A percentile compares a stretch with the other conserved stretches of the same genome.
These are phyloP conservation scores for Sphaerophoria taeniata DNA, from an alignment of 2,888 invertebrate genomes.

Conservation along the genomic window DNA sequence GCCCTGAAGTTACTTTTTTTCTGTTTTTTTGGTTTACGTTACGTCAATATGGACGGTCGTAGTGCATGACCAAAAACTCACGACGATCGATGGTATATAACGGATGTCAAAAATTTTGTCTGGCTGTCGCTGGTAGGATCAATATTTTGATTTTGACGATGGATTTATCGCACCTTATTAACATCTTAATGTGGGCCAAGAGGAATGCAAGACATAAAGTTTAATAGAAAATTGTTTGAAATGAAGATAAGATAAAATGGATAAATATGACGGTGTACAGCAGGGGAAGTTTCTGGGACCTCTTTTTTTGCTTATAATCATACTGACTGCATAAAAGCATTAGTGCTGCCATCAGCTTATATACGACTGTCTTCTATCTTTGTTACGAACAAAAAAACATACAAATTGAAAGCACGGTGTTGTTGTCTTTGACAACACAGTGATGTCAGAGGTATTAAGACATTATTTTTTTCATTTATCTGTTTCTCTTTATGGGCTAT, in stretches of 20 bases:
- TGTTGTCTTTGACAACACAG: constrained; percentile 45
- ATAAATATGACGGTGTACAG: too few species aligned
- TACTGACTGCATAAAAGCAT: too few species aligned
- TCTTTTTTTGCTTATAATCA: not conserved
- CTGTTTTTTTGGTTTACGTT: constrained; percentile 50
- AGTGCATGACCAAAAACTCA: constrained; percentile 63
- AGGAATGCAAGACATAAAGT: constrained; percentile 49
- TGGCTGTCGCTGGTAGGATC: constrained; percentile 57
- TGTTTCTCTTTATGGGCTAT: constrained; percentile 41
- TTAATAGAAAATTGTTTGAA: constrained; percentile 26
- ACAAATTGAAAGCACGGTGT: constrained; percentile 29
- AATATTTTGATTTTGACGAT: constrained; percentile 55
- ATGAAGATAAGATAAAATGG: constrained; percentile 25
- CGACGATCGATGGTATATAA: constrained; percentile 37
- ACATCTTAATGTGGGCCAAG: constrained; percentile 53
- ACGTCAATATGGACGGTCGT: constrained; percentile 45
- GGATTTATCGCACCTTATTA: constrained; percentile 69
- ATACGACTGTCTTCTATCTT: not conserved
- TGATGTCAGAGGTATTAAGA: constrained; percentile 48
- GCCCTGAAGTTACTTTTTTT: constrained; percentile 54
- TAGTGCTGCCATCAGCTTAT: not conserved
- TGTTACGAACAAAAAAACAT: not conserved
- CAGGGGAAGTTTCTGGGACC: not conserved
- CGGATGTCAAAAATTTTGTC: constrained; percentile 7
- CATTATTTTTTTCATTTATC: constrained; percentile 13